A percentile compares a stretch with the other conserved stretches of the same genome.
phyloP scores from a whole-genome alignment of 2,797 vertebrate species.

The Acipenser transmontanus region DNA sequence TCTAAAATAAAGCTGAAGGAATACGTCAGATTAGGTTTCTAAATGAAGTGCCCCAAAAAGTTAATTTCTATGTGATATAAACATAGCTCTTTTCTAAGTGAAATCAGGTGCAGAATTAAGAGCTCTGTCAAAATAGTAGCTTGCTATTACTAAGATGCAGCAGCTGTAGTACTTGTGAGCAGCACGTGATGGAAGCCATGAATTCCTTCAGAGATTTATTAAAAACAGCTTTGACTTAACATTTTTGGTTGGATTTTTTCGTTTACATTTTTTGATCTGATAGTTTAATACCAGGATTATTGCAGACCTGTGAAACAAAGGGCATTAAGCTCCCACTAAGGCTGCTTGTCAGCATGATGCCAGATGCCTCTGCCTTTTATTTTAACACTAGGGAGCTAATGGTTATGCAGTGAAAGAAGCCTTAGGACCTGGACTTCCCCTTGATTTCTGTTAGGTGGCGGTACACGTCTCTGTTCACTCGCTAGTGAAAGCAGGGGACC shows the following conservation, averaged over 20 bases:
- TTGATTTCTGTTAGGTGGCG: too few relatives aligned
- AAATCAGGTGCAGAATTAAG: too few relatives aligned
- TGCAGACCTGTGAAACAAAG: neutral
- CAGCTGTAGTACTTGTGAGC: neutral
- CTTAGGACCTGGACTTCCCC: too few relatives aligned
- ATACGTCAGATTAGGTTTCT: too few relatives aligned
- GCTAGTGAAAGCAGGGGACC: too few relatives aligned
- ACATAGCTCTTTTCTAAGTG: too few relatives aligned
- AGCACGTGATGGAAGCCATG: neutral
- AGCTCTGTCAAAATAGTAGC: too few relatives aligned
- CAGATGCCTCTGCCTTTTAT: neutral
- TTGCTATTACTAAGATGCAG: too few relatives aligned
- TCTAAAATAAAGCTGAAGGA: too few relatives aligned
- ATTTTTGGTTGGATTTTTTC: neutral
- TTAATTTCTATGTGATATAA: too few relatives aligned
- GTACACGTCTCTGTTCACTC: too few relatives aligned
- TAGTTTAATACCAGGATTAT: neutral
- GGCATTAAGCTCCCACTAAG: neutral
- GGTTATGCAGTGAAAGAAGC: neutral
- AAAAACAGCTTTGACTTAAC: slow-evolving; percentile 4
- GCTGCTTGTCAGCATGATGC: neutral
- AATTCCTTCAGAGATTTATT: neutral
- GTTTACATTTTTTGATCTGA: neutral
- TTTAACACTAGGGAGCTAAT: neutral
- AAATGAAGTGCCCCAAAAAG: too few relatives aligned